These are phyloP conservation scores for Spea bombifrons DNA, from an alignment of 2,113 vertebrate species.

Conservation along the genomic window DNA sequence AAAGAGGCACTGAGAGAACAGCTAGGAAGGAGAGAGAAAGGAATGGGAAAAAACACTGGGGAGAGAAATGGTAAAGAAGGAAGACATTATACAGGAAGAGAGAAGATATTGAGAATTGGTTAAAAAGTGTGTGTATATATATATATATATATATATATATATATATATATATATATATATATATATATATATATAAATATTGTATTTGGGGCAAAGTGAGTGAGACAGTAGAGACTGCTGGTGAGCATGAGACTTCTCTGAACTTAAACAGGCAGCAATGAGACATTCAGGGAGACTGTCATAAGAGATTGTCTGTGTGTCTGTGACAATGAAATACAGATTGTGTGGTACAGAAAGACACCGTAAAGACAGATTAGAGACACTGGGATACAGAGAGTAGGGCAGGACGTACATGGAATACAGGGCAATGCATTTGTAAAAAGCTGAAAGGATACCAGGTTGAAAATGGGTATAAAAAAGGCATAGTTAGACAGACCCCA, in stretches of 20 bases:
- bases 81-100: neutral
- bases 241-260: neutral
- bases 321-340: neutral
- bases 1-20: slow-evolving; percentile 17
- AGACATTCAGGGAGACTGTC: neutral
- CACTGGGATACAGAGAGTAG: neutral
- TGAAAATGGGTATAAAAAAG: neutral
- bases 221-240: neutral
- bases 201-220: neutral
- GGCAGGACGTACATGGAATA: neutral
- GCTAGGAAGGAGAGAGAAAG: slow-evolving; percentile 1
- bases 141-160: too few relatives aligned
- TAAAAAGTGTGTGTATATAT: too few relatives aligned
- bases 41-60: neutral
- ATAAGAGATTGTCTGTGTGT: neutral
- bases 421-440: neutral
- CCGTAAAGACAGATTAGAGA: too few relatives aligned
- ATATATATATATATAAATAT: too few relatives aligned
- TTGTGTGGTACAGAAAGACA: too few relatives aligned
- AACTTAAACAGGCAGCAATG: neutral
- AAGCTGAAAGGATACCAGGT: neutral
- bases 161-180: too few relatives aligned
- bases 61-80: neutral
- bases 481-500: neutral
- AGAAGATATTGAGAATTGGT: neutral